phyloP scores from a whole-genome alignment of 2,113 vertebrate species.

The Poecile atricapillus region DNA sequence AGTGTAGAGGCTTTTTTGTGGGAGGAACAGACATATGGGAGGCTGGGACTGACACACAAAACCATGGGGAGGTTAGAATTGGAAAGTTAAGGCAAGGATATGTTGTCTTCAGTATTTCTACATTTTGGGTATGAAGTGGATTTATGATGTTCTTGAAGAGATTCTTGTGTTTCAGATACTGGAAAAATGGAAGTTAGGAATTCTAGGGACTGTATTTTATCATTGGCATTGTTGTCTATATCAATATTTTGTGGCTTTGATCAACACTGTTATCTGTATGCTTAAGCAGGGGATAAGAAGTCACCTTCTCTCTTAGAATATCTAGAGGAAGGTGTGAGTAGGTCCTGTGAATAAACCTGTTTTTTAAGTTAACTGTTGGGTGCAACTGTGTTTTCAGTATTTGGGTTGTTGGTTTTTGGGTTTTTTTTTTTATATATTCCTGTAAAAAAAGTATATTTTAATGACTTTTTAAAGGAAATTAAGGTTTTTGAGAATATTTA shows the following conservation, averaged over 20 bases:
- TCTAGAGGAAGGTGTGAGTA: not conserved
- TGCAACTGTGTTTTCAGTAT: not conserved
- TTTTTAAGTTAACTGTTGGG: not conserved
- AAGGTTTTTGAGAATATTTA: not conserved
- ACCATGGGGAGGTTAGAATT: not conserved
- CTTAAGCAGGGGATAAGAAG: not conserved
- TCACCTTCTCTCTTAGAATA: not conserved
- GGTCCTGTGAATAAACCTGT: not conserved
- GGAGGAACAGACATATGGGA: slow-evolving; percentile 45
- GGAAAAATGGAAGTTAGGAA: not conserved
- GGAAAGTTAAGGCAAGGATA: not conserved
- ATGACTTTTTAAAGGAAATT: not conserved
- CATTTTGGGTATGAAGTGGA: not conserved
- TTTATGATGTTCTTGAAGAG: not conserved
- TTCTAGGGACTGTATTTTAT: not conserved
- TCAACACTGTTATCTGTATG: not conserved
- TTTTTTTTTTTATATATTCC: not conserved
- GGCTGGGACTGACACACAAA: slow-evolving; percentile 29
- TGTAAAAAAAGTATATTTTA: not conserved
- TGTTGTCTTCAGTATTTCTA: not conserved
- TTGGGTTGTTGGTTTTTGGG: not conserved
- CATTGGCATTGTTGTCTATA: not conserved
- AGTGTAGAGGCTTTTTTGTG: slow-evolving; percentile 43
- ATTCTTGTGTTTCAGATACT: not conserved
- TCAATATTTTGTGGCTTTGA: not conserved